Conservation (phyloP, 2,113 vertebrate genomes). For the Ameiurus melas region DNA sequence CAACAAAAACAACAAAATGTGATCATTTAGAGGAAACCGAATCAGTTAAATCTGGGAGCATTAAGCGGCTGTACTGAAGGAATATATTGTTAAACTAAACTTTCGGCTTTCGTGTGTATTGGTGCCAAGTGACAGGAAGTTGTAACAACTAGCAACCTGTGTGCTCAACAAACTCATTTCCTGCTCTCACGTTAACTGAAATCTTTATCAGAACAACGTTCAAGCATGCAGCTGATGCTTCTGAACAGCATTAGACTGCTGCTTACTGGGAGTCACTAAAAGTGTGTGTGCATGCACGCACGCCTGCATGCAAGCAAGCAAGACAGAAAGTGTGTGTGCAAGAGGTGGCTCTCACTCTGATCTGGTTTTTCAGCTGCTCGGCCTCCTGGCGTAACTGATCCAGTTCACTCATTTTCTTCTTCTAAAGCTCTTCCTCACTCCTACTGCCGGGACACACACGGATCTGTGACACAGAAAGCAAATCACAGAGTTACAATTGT, state of each 20-base stretch:
- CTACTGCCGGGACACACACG: conserved; percentile 80
- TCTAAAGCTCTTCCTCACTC: conserved; percentile 78
- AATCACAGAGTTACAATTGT: not conserved
- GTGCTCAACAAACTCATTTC: not conserved
- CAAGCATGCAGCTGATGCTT: not conserved
- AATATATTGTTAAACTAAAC: not conserved
- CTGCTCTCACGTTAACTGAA: not conserved
- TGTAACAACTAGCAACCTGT: not conserved
- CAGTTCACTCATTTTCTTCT: conserved; percentile 95
- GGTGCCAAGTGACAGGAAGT: not conserved
- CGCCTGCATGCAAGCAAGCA: too few species aligned
- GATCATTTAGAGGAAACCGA: not conserved
- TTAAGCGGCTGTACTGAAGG: not conserved
- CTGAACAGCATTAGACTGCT: not conserved
- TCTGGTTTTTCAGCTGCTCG: conserved; percentile 99
- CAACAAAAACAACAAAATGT: not conserved
- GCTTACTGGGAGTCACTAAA: not conserved
- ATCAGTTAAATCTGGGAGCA: not conserved
- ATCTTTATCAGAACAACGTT: not conserved
- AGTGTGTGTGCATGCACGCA: too few species aligned
- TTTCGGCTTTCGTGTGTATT: not conserved
- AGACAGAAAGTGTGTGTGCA: not conserved
- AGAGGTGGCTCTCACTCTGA: conserved; percentile 79
- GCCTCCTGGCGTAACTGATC: conserved; percentile 99
- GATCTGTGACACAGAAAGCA: conserved; percentile 68